These are phyloP conservation scores for Dendrophyllia cribrosa DNA, from an alignment of 64 coral and sea anemone genomes.

Conservation along the genomic window DNA sequence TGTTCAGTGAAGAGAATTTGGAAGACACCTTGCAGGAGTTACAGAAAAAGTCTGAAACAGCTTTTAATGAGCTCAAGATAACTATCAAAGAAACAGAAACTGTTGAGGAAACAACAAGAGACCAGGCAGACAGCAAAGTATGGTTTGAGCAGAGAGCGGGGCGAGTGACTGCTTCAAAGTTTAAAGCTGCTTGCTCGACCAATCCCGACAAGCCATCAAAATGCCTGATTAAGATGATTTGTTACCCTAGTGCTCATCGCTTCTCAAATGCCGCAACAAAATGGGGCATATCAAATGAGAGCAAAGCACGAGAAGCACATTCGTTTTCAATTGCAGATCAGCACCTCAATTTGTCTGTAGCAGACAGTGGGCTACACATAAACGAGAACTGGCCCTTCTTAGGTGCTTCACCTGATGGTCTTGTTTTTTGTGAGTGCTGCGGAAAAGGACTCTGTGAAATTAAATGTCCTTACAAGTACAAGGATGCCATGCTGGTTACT, in stretches of 20 bases:
- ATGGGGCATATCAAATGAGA: slow-evolving; percentile 55
- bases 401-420: slow-evolving; percentile 68
- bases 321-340: slow-evolving; percentile 32
- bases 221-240: slow-evolving; percentile 65
- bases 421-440: slow-evolving; percentile 65
- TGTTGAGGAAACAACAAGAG: slow-evolving; percentile 59
- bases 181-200: not conserved
- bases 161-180: slow-evolving; percentile 61
- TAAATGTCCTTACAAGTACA: slow-evolving; percentile 50
- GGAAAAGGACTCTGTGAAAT: slow-evolving; percentile 62
- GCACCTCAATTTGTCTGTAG: slow-evolving; percentile 54
- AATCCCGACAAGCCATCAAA: slow-evolving; percentile 38
- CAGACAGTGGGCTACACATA: slow-evolving; percentile 68
- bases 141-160: slow-evolving; percentile 73
- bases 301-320: slow-evolving; percentile 42
- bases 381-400: slow-evolving; percentile 58
- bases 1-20: slow-evolving; percentile 45
- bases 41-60: slow-evolving; percentile 12
- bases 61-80: slow-evolving; percentile 50
- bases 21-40: slow-evolving; percentile 54
- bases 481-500: not conserved
- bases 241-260: slow-evolving; percentile 52
- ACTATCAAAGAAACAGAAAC: slow-evolving; percentile 50
- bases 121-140: slow-evolving; percentile 52
- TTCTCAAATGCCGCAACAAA: slow-evolving; percentile 72